Evolutionary conservation across 37 sponge, comb jelly and placozoan species (phyloP), one percentile per base, ranked within the genome.

Genomic region (Halisarca cf. caerulea): DNA sequence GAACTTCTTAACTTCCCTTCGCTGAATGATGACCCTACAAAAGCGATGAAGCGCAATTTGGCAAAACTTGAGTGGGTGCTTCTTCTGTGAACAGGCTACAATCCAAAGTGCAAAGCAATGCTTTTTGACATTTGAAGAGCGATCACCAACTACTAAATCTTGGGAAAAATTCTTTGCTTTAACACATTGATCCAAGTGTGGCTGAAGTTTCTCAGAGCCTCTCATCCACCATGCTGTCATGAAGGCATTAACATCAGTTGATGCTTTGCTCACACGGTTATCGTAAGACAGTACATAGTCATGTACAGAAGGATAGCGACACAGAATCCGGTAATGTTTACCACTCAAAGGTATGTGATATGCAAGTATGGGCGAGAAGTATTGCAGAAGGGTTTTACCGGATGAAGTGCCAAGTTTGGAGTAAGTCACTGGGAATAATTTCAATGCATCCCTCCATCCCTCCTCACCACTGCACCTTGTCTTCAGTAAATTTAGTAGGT

Each of bases 141-240:
- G 39, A 38, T 71, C 58, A 11, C 9, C 11, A 47, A 47, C 11
- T 11, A 47, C 6, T 3, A 54, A 27, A n/a, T 66, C 72, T 32
- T 55, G 69, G n/a, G n/a, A n/a, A n/a, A n/a, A n/a, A 3, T 44
- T 33, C 33, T 54, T 51, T 42, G 70, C 23, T 36, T 28, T 0
- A 34, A 17, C 1, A 4, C 28, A 61, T 64, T 32, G n/a, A 35
- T n/a, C 60, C 20, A 35, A n/a, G 27, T 39, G 32, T 27, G 54
- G 0, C 32, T 73, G 70, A 25, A 33, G 2, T 54, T 84, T 72
- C n/a, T 14, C 4, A 4, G 37, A 39, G 47, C 51, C 68, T 42
- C 60, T 86, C 45, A n/a, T 43, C 80, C 51, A 80, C 51, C 41
- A 86, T 54, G 43, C 72, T 71, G 55, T 21, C 58, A 86, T 44